Evolutionary conservation across 2,113 vertebrate species (phyloP).

Genomic region (Gasterosteus aculeatus): DNA sequence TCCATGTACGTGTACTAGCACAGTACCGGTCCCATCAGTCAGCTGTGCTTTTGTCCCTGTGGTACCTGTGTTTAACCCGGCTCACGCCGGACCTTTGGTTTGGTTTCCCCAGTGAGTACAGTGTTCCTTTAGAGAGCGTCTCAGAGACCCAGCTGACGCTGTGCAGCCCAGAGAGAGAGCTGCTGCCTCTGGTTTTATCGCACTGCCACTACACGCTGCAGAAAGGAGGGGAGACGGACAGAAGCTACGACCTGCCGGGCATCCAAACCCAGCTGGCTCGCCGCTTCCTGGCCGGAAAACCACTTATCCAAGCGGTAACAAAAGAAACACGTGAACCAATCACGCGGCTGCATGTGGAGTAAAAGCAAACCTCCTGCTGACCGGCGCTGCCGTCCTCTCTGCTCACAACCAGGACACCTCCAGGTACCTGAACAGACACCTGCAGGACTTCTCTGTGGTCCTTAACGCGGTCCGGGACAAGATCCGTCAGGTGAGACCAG

Average conservation of each 20-base stretch:
- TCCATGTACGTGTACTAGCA: too few relatives aligned
- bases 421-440: constrained; percentile 73
- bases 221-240: constrained; percentile 72
- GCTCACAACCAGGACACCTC: constrained; percentile 67
- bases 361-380: neutral
- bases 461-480: constrained; percentile 73
- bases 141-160: constrained; percentile 77
- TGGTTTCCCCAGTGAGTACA: constrained; percentile 67
- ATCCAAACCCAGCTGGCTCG: constrained; percentile 74
- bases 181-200: constrained; percentile 79
- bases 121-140: constrained; percentile 63
- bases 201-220: constrained; percentile 79
- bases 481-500: constrained; percentile 74
- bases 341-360: neutral
- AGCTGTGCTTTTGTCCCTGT: neutral
- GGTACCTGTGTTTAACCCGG: neutral
- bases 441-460: constrained; percentile 77
- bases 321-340: neutral
- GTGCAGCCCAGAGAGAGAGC: constrained; percentile 78
- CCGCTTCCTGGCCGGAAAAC: constrained; percentile 77
- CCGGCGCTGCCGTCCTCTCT: neutral
- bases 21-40: neutral
- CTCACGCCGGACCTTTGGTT: neutral
- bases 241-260: constrained; percentile 65
- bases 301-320: constrained; percentile 72